phyloP scores from a whole-genome alignment of 2,888 invertebrate species.

The Villa cingulata region DNA sequence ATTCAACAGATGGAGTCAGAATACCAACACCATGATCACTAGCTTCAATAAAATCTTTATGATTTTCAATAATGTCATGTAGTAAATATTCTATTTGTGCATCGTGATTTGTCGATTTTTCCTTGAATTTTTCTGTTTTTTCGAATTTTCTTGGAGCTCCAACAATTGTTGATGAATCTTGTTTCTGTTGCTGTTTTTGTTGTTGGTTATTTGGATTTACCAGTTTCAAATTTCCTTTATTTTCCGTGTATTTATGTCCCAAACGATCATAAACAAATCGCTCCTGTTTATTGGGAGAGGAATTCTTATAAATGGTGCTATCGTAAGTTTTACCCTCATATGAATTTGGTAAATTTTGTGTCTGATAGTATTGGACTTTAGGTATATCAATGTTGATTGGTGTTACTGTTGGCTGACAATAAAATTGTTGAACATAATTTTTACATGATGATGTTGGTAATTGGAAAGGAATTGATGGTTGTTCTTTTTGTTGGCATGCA shows the following conservation, averaged over 20 bases:
- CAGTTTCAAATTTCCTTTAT: constrained; percentile 21
- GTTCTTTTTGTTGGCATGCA: constrained; percentile 1
- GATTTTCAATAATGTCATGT: constrained; percentile 23
- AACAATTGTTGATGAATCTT: constrained; percentile 9
- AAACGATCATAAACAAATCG: constrained; percentile 18
- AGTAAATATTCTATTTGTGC: constrained; percentile 26
- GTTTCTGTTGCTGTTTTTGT: not conserved
- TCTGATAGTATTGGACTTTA: not conserved
- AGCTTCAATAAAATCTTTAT: constrained; percentile 25
- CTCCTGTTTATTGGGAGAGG: not conserved
- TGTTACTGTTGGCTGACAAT: not conserved
- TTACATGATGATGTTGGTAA: not conserved
- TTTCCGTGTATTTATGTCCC: constrained; percentile 25
- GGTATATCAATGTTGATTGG: not conserved
- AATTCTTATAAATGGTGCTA: too few relatives aligned
- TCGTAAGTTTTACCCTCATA: not conserved
- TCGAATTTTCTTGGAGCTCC: not conserved
- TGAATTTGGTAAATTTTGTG: not conserved
- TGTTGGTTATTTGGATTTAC: constrained; percentile 17
- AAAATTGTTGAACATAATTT: not conserved
- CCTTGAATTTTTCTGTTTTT: too few relatives aligned
- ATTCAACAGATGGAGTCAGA: constrained; percentile 22
- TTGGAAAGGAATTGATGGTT: too few relatives aligned
- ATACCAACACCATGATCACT: constrained; percentile 18
- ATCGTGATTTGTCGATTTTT: constrained; percentile 8